A percentile compares a stretch with the other conserved stretches of the same genome.
Evolutionary conservation across 2,113 vertebrate species (phyloP).

Genomic region (Gorilla gorilla): DNA sequence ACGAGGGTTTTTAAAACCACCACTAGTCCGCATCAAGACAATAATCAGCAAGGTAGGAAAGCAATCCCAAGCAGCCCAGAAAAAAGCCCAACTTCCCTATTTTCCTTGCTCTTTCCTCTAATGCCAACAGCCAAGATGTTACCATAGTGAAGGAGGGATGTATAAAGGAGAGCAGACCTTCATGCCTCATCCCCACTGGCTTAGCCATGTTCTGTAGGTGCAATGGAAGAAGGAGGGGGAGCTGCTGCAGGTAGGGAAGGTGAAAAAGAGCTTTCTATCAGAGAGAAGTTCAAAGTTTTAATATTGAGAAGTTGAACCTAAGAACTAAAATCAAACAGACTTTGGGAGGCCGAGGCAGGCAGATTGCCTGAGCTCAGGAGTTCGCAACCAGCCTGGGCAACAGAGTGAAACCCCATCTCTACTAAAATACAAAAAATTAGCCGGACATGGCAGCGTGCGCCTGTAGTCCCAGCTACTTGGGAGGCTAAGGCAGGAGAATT

Average conservation of each 20-base stretch:
- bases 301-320: not conserved
- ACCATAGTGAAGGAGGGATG: accelerated
- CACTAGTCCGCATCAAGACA: too few relatives aligned
- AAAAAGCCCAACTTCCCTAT: not conserved
- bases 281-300: not conserved
- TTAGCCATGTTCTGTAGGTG: accelerated
- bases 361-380: too few relatives aligned
- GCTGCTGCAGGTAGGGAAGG: not conserved
- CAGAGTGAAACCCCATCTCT: too few relatives aligned
- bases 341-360: too few relatives aligned
- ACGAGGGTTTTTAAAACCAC: not conserved
- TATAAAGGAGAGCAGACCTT: accelerated
- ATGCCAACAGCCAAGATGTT: too few relatives aligned
- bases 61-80: not conserved
- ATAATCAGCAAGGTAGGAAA: not conserved
- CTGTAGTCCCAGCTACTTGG: too few relatives aligned
- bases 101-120: not conserved
- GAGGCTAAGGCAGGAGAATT: too few relatives aligned
- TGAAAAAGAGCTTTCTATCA: not conserved
- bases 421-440: too few relatives aligned
- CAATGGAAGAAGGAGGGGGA: accelerated
- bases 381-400: too few relatives aligned
- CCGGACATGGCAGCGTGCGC: too few relatives aligned
- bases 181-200: not conserved
- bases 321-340: not conserved